Conservation (phyloP, 2,888 invertebrate species). For the Cotesia congregata region DNA sequence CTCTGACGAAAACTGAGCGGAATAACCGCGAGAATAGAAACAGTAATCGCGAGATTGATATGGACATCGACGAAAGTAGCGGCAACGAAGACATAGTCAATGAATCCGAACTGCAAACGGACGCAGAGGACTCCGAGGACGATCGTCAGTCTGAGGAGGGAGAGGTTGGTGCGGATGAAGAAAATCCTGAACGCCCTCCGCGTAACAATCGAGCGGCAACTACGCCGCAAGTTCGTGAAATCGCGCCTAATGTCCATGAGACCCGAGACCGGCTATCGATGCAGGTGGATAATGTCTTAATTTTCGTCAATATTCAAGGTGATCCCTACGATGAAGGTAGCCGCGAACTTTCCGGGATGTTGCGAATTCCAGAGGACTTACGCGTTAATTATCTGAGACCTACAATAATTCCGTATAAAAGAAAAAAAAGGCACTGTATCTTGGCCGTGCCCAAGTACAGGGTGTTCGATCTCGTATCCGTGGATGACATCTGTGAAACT, state of each 20-base stretch:
- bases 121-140: too few relatives aligned
- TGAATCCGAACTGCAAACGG: background rate
- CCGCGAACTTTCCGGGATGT: too few relatives aligned
- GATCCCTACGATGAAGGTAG: too few relatives aligned
- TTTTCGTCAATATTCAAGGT: too few relatives aligned
- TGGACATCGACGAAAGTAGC: background rate
- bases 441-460: background rate
- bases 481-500: background rate
- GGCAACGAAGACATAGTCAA: background rate
- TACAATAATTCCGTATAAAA: background rate
- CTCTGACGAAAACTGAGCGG: background rate
- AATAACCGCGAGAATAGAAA: background rate
- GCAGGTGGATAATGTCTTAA: too few relatives aligned
- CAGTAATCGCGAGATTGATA: background rate
- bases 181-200: too few relatives aligned
- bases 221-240: background rate
- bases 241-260: too few relatives aligned
- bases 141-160: too few relatives aligned
- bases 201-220: too few relatives aligned
- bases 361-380: background rate
- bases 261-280: too few relatives aligned
- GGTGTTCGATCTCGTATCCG: background rate
- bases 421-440: background rate
- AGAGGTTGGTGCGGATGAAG: too few relatives aligned
- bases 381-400: background rate